phyloP scores from a whole-genome alignment of 2,113 vertebrate genomes.

The Ivindomyrus marchei region DNA sequence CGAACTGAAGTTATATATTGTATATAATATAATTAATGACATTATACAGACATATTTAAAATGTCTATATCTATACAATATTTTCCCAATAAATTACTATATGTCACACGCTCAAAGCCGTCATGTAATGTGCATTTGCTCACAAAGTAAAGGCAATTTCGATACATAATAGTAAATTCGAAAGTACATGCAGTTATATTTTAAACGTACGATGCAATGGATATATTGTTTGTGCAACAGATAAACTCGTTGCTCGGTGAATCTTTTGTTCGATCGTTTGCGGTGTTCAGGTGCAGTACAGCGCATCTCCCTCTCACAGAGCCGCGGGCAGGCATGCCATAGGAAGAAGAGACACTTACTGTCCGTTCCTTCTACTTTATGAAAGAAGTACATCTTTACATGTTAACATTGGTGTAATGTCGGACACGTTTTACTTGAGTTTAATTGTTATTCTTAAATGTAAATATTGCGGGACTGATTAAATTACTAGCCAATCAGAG shows the following conservation, averaged over 20 bases:
- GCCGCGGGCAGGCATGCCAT: neutral
- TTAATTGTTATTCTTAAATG: neutral
- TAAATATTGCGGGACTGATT: neutral
- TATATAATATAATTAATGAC: neutral
- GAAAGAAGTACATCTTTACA: neutral
- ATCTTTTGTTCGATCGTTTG: slow-evolving; percentile 5
- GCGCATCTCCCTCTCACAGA: neutral
- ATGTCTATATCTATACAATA: neutral
- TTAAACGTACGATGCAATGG: neutral
- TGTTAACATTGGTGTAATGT: neutral
- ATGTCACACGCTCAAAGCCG: neutral
- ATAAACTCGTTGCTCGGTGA: neutral
- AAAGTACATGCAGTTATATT: neutral
- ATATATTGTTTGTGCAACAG: neutral
- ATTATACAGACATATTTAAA: neutral
- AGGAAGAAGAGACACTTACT: neutral
- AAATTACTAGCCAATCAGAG: slow-evolving; percentile 7
- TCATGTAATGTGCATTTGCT: neutral
- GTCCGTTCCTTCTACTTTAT: neutral
- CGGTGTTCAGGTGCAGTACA: neutral
- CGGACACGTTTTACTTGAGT: neutral
- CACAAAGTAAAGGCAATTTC: neutral
- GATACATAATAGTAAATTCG: neutral
- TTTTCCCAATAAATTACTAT: neutral
- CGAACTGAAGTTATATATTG: neutral